Evolutionary conservation across 2,113 vertebrate genomes (phyloP).

Genomic region (Paedocypris sp.): DNA sequence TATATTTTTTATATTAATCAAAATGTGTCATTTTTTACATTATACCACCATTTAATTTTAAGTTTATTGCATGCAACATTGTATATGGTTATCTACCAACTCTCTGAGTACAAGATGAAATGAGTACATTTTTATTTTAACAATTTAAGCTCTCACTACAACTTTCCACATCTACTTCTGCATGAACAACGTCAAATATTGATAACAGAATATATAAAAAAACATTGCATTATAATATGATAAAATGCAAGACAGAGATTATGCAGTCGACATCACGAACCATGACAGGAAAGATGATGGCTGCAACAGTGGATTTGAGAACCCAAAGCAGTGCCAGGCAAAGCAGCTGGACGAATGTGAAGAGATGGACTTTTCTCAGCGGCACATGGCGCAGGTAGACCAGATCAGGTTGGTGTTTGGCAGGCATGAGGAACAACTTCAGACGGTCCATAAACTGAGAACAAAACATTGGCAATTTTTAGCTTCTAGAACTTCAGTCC

Average conservation of each 20-base stretch:
- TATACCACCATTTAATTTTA: no score
- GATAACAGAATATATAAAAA: no score
- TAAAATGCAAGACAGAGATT: no score
- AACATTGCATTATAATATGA: no score
- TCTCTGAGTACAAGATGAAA: no score
- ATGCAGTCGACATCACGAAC: slow-evolving; percentile 65
- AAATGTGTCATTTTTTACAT: no score
- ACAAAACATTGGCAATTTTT: neutral
- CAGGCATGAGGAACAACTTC: slow-evolving; percentile 91
- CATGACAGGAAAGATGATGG: slow-evolving; percentile 96
- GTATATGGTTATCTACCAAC: no score
- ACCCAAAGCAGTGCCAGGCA: slow-evolving; percentile 94
- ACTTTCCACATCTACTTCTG: no score
- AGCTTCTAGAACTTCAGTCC: neutral
- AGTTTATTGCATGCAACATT: no score
- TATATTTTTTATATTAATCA: neutral
- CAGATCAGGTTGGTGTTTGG: slow-evolving; percentile 95
- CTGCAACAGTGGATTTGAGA: slow-evolving; percentile 97
- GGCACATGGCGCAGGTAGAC: slow-evolving; percentile 94
- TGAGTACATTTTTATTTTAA: no score
- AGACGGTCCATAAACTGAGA: slow-evolving; percentile 93
- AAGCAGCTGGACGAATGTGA: slow-evolving; percentile 88
- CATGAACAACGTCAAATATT: no score
- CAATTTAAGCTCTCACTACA: no score
- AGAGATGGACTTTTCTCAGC: slow-evolving; percentile 87